Percentiles rank a stretch among this genome's conserved stretches.
These are phyloP conservation scores for Myrmophylax atrothorax DNA, from an alignment of 2,113 vertebrate genomes.

Conservation along the genomic window DNA sequence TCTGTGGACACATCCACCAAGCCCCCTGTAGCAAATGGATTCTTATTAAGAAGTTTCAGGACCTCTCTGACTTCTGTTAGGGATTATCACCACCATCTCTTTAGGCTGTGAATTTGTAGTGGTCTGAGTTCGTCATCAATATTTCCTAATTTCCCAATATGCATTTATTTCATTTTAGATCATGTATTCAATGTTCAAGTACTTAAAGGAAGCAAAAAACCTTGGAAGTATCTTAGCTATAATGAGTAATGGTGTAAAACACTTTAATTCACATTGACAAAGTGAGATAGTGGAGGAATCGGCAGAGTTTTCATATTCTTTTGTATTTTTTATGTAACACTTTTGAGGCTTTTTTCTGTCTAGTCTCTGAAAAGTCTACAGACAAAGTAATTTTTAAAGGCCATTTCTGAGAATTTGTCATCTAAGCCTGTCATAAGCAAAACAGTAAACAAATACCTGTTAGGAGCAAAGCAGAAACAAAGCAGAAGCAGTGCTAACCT, in stretches of 20 bases:
- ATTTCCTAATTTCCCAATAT: background rate
- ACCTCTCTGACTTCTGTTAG: background rate
- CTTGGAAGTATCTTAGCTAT: background rate
- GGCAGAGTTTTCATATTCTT: background rate
- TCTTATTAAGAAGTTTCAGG: background rate
- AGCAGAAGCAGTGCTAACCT: background rate
- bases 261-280: background rate
- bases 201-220: background rate
- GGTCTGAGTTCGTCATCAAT: background rate
- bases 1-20: background rate
- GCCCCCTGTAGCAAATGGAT: background rate
- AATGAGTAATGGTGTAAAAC: background rate
- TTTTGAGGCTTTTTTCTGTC: rapidly evolving
- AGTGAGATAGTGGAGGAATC: background rate
- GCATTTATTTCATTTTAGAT: background rate
- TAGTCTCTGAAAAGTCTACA: background rate
- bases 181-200: background rate
- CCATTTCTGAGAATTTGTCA: background rate
- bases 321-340: background rate
- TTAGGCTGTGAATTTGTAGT: background rate
- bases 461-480: background rate
- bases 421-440: background rate
- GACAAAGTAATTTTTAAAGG: background rate
- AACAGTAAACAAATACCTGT: background rate
- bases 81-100: background rate